Evolutionary conservation across 2,113 vertebrate species (phyloP).

Genomic region (Heterochromis multidens): DNA sequence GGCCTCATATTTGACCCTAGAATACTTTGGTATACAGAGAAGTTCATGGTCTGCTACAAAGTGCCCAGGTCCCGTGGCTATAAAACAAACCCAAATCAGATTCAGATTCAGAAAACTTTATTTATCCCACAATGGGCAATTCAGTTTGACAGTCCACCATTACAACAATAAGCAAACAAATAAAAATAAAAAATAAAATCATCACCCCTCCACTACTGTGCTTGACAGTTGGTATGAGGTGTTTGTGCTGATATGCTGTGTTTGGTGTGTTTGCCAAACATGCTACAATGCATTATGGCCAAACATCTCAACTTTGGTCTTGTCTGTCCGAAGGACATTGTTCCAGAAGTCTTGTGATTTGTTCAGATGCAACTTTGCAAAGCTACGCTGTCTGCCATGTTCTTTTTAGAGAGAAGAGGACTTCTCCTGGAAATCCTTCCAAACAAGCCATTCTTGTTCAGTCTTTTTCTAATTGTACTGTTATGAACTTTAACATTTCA

Average conservation of each 20-base stretch:
- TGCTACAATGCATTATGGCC: background rate
- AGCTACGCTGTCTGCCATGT: background rate
- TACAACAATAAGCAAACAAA: background rate
- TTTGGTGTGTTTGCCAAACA: background rate
- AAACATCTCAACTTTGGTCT: background rate
- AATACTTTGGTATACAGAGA: background rate
- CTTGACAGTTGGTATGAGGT: background rate
- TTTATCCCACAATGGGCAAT: background rate
- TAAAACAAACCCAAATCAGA: background rate
- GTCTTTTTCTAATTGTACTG: background rate
- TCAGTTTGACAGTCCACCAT: background rate
- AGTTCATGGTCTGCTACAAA: background rate
- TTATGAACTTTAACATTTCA: background rate
- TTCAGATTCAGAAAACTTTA: background rate
- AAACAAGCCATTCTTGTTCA: background rate
- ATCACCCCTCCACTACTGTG: background rate
- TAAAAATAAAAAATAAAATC: background rate
- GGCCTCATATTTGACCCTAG: background rate
- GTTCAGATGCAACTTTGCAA: background rate
- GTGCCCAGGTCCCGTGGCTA: background rate
- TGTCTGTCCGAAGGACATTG: background rate
- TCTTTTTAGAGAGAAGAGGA: background rate
- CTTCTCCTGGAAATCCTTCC: background rate
- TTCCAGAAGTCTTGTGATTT: background rate
- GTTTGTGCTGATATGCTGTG: background rate